These are phyloP conservation scores for Clarias magur DNA, from an alignment of 2,113 vertebrate genomes.

Conservation along the genomic window DNA sequence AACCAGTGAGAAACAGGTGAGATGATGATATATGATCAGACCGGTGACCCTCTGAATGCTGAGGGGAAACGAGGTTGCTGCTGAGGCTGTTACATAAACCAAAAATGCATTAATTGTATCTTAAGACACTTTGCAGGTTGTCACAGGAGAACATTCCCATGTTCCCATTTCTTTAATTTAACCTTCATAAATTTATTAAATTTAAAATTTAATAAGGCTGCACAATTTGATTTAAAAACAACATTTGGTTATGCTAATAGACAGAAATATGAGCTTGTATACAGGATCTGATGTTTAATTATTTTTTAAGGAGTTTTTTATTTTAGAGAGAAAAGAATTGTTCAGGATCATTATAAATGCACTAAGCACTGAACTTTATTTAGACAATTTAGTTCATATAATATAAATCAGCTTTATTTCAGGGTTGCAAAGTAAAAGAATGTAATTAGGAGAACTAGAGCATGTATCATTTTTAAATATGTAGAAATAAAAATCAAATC, in stretches of 20 bases:
- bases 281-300: constrained; percentile 36
- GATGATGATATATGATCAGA: too few relatives aligned
- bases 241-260: not conserved
- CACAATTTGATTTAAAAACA: not conserved
- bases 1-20: too few relatives aligned
- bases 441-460: not conserved
- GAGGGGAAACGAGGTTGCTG: too few relatives aligned
- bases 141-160: too few relatives aligned
- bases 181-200: too few relatives aligned
- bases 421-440: not conserved
- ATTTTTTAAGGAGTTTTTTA: constrained; percentile 21
- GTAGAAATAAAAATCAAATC: not conserved
- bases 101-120: too few relatives aligned
- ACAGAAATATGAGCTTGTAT: constrained; percentile 39
- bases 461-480: not conserved
- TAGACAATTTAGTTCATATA: not conserved
- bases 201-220: too few relatives aligned
- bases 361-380: not conserved
- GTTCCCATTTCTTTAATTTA: too few relatives aligned
- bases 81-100: too few relatives aligned
- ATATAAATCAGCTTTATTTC: not conserved
- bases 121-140: too few relatives aligned
- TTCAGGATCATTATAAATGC: not conserved
- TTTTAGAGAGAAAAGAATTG: not conserved
- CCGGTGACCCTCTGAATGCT: too few relatives aligned